Base-by-base conservation (phyloP, 1,140 invertebrate genomes). In the Samia ricini region DNA sequence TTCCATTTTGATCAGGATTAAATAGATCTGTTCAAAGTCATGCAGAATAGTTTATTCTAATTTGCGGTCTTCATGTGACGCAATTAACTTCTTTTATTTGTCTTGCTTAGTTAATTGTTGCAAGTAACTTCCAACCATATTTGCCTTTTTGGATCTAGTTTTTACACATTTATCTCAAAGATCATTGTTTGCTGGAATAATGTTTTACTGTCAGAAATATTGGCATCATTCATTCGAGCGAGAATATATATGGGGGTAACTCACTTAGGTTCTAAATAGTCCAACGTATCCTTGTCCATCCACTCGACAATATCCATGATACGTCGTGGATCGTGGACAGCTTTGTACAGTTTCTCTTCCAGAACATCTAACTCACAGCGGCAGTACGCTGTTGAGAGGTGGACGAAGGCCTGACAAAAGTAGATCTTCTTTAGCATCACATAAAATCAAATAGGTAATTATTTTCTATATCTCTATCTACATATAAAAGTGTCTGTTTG, bases 311-410 rank as follows among this genome's bases (percentile, higher is more conserved):
- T 91, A 61, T 97, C 93, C 36, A 98, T 94, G 20, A 94, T 88
- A 68, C 88, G 94, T 68, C 94, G 92, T 0, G 97, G 96, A 61
- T 95, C 92, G 59, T 96, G 92, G 4, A 93, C 92, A 0, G 95
- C 91, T 2, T 91, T 85, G 75, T 96, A 96, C 8, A 92, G 74
- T 23, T 91, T 91, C 80, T 97, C 95, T 69, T 96, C 94, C 21
- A 96, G 85, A 0, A 93, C 90, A 0, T 89, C 81, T 63, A 94
- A 91, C 36, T 95, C 92, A 73, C 95, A 96, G 69, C 97, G 95
- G 66, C 95, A 96, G 73, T 95, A 97, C 0, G 96, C 94, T 0
- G 96, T 97, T 2, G 96, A 97, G 0, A 97, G 93, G 74, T 97
- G 95, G 2, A 97, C 90, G 62, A 97, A 94, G 0, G 91, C 91